Conservation (phyloP, 35 echinoderm and acorn worm species). For the Heliocidaris erythrogramma region DNA sequence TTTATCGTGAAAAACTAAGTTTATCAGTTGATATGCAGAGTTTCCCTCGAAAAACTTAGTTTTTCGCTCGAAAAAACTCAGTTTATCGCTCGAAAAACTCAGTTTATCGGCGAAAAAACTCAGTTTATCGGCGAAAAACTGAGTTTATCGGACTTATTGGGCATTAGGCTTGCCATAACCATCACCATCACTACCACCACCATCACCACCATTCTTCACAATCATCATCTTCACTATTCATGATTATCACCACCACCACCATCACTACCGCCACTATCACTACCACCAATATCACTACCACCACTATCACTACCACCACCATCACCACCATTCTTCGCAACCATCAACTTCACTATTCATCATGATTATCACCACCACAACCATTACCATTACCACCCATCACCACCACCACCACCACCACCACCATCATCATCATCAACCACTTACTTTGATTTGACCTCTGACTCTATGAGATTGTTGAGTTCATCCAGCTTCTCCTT, state of each 20-base stretch:
- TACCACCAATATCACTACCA: background rate
- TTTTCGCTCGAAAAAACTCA: too few species aligned
- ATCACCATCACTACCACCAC: background rate
- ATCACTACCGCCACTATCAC: too few species aligned
- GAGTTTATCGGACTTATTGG: too few species aligned
- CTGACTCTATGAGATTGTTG: slow-evolving; percentile 66
- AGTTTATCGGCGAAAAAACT: too few species aligned
- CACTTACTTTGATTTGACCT: slow-evolving; percentile 94
- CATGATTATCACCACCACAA: background rate
- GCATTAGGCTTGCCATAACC: too few species aligned
- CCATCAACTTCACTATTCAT: background rate
- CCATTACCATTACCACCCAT: background rate
- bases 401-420: background rate
- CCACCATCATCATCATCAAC: background rate
- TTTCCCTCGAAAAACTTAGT: too few species aligned
- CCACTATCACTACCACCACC: background rate
- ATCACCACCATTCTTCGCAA: background rate
- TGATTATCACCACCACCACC: background rate
- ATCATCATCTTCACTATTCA: background rate
- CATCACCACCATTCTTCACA: background rate
- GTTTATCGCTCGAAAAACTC: too few species aligned
- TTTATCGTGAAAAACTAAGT: too few species aligned
- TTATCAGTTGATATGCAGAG: too few species aligned
- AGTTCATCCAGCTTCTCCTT: slow-evolving; percentile 94
- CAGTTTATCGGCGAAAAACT: too few species aligned